phyloP scores from a whole-genome alignment of 2,797 vertebrate species.

The Cuculus canorus region DNA sequence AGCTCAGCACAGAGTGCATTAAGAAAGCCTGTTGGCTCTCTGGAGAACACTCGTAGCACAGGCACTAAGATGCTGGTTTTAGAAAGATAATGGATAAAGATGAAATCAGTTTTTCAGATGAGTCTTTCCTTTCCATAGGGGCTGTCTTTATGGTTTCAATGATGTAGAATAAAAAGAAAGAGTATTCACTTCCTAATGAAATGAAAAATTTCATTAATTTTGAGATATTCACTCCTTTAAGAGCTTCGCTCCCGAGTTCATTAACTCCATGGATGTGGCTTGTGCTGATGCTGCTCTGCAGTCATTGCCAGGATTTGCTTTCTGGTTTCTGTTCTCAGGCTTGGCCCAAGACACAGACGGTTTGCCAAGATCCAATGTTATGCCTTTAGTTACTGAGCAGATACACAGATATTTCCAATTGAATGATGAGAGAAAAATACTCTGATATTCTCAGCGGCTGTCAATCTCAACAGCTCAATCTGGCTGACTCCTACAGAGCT shows the following conservation, averaged over 20 bases:
- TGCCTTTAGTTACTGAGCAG: fast-evolving
- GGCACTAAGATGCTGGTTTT: constrained; percentile 16
- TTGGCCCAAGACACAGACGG: background rate
- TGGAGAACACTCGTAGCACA: constrained; percentile 29
- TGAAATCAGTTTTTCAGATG: constrained; percentile 42
- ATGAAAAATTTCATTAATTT: constrained; percentile 66
- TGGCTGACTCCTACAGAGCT: background rate
- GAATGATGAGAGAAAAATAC: background rate
- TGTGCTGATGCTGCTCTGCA: background rate
- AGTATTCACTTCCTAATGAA: constrained; percentile 54
- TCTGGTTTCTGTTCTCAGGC: background rate
- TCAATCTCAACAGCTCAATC: background rate
- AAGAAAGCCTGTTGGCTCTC: constrained; percentile 8
- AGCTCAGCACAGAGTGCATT: background rate
- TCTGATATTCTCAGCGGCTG: background rate
- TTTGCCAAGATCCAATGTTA: background rate
- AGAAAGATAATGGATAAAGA: constrained; percentile 56
- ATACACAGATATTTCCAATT: background rate
- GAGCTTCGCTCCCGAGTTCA: constrained; percentile 31
- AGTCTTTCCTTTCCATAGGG: constrained; percentile 34
- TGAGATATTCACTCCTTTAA: constrained; percentile 40
- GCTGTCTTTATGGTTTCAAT: constrained; percentile 27
- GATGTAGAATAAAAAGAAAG: constrained; percentile 27
- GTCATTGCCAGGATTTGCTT: constrained; percentile 25
- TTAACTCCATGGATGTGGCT: background rate